Conservation (phyloP, 2,797 vertebrate genomes). For the Microctenopoma stevenorrisi region DNA sequence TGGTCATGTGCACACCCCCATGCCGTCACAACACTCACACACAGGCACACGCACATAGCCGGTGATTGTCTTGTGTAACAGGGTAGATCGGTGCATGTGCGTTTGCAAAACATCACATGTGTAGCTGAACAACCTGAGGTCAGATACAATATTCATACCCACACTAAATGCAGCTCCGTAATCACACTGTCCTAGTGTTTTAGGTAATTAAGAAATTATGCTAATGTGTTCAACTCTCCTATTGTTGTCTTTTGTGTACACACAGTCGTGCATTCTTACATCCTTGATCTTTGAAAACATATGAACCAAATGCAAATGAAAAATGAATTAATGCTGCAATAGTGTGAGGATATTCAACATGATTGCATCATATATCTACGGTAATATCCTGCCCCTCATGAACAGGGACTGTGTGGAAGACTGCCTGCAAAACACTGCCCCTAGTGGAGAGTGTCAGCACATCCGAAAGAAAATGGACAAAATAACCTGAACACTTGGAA, state of each 20-base stretch:
- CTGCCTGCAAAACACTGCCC: slow-evolving; percentile 54
- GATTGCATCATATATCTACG: slow-evolving; percentile 65
- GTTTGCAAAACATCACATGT: slow-evolving; percentile 62
- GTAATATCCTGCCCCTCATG: slow-evolving; percentile 29
- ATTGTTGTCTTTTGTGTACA: slow-evolving; percentile 15
- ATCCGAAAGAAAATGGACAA: slow-evolving; percentile 30
- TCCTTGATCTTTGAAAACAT: not conserved
- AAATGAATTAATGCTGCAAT: slow-evolving; percentile 44
- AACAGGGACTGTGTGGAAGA: slow-evolving; percentile 10
- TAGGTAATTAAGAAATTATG: slow-evolving; percentile 4
- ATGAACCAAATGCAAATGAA: slow-evolving; percentile 25
- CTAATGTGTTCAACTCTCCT: slow-evolving; percentile 4
- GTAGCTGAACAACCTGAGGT: slow-evolving; percentile 36
- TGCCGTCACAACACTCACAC: slow-evolving; percentile 32
- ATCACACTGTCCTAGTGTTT: slow-evolving; percentile 12
- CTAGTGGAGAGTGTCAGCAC: slow-evolving; percentile 57
- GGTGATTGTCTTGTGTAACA: slow-evolving; percentile 64
- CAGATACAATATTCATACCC: slow-evolving; percentile 28
- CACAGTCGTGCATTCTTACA: not conserved
- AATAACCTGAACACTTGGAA: not conserved
- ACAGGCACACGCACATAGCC: slow-evolving; percentile 42
- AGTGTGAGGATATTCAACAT: slow-evolving; percentile 49
- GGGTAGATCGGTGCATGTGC: slow-evolving; percentile 57
- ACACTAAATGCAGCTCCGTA: slow-evolving; percentile 12
- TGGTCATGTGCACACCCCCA: slow-evolving; percentile 46